A percentile compares a stretch with the other conserved stretches of the same genome.
Evolutionary conservation across 64 coral and sea anemone species (phyloP).

Genomic region (Montipora capricornis): DNA sequence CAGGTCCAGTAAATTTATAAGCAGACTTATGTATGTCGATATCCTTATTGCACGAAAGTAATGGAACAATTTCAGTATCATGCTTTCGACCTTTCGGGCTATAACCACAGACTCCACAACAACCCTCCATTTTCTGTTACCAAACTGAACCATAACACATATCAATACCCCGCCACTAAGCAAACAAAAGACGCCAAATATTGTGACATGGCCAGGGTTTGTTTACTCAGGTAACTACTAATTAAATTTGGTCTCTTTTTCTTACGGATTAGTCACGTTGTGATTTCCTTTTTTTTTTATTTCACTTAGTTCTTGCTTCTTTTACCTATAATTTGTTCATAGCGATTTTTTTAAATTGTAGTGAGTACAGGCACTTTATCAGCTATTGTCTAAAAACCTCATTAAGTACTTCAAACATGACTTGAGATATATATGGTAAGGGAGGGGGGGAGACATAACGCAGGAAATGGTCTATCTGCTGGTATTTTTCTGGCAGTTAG

Average conservation of each 20-base stretch:
- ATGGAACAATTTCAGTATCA: conserved; percentile 29
- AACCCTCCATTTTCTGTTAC: conserved; percentile 48
- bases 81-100: conserved; percentile 42
- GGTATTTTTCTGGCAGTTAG: no score
- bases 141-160: background rate
- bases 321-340: no score
- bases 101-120: conserved; percentile 58
- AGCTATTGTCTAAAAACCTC: no score
- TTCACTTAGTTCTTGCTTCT: no score
- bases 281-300: no score
- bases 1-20: conserved; percentile 40
- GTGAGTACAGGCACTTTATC: no score
- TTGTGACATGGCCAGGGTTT: background rate
- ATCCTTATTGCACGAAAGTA: conserved; percentile 53
- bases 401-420: no score
- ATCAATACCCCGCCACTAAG: background rate
- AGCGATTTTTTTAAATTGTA: no score
- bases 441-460: no score
- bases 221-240: background rate
- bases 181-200: background rate
- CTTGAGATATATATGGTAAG: no score
- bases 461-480: no score
- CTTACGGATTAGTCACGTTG: no score
- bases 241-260: background rate
- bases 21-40: conserved; percentile 24